phyloP scores from a whole-genome alignment of 2,797 vertebrate genomes.

The Phrynocephalus guinanensis region DNA sequence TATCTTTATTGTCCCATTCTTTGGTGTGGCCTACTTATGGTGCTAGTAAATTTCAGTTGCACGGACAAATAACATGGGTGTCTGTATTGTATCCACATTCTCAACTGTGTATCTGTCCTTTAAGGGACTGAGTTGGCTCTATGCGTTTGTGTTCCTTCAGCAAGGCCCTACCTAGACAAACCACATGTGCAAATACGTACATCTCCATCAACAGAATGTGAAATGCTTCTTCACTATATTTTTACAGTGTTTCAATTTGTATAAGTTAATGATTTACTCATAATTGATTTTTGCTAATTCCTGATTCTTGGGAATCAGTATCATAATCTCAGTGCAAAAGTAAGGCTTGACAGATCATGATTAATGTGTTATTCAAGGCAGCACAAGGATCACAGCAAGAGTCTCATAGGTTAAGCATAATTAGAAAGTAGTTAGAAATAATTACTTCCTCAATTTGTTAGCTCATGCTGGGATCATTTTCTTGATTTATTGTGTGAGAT shows the following conservation, averaged over 20 bases:
- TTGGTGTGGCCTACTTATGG: too few species aligned
- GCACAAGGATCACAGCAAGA: constrained; percentile 23
- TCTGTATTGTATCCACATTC: too few species aligned
- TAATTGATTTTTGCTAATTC: constrained; percentile 49
- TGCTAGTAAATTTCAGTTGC: too few species aligned
- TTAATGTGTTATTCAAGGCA: not conserved
- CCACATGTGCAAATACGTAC: constrained; percentile 11
- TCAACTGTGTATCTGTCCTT: too few species aligned
- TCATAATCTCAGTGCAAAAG: constrained; percentile 35
- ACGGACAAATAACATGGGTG: too few species aligned
- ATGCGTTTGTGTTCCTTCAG: too few species aligned
- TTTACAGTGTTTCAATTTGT: constrained; percentile 45
- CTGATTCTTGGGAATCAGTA: constrained; percentile 42
- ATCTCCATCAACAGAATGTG: constrained; percentile 15
- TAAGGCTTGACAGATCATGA: not conserved
- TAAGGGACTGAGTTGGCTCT: too few species aligned
- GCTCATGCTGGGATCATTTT: constrained; percentile 23
- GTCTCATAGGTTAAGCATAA: constrained; percentile 20
- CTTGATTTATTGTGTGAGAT: not conserved
- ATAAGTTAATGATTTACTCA: constrained; percentile 62
- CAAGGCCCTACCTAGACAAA: not conserved
- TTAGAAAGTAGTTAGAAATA: constrained; percentile 34
- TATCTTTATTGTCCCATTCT: too few species aligned
- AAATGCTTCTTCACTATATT: constrained; percentile 4
- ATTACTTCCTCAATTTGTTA: not conserved